A percentile compares a stretch with the other conserved stretches of the same genome.
phyloP scores from a whole-genome alignment of 2,797 vertebrate genomes.

The Phrynocephalus guinanensis region DNA sequence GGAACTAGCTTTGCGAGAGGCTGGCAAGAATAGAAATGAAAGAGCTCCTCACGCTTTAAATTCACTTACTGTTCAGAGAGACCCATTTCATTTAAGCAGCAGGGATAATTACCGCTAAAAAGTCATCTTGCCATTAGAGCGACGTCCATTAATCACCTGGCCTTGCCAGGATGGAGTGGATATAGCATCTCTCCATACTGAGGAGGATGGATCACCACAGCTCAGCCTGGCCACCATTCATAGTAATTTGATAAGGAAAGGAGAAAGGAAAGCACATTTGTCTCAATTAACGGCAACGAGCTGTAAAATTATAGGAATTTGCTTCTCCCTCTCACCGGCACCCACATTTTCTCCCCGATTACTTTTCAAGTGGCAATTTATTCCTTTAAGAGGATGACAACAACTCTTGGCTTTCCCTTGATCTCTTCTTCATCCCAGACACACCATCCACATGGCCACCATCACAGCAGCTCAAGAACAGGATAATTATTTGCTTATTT shows the following conservation, averaged over 20 bases:
- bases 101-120: slow-evolving; percentile 50
- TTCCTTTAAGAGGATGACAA: slow-evolving; percentile 53
- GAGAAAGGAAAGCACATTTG: slow-evolving; percentile 48
- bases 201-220: not conserved
- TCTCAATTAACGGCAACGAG: slow-evolving; percentile 53
- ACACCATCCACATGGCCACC: not conserved
- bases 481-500: not conserved
- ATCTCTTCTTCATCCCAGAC: not conserved
- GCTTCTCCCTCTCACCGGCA: slow-evolving; percentile 34
- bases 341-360: slow-evolving; percentile 42
- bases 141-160: slow-evolving; percentile 46
- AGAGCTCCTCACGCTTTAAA: not conserved
- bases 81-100: slow-evolving; percentile 33
- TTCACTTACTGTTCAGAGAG: slow-evolving; percentile 31
- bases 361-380: slow-evolving; percentile 57
- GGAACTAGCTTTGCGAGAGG: too few relatives aligned
- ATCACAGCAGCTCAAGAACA: not conserved
- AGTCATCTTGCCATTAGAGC: accelerated
- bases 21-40: not conserved
- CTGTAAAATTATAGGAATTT: slow-evolving; percentile 62
- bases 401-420: not conserved
- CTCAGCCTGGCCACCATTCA: slow-evolving; percentile 28
- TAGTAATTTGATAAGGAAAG: slow-evolving; percentile 51
- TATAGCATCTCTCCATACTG: not conserved
- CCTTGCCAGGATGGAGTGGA: slow-evolving; percentile 24